These are phyloP conservation scores for Dallia pectoralis DNA, from an alignment of 2,797 vertebrate genomes.

Conservation along the genomic window DNA sequence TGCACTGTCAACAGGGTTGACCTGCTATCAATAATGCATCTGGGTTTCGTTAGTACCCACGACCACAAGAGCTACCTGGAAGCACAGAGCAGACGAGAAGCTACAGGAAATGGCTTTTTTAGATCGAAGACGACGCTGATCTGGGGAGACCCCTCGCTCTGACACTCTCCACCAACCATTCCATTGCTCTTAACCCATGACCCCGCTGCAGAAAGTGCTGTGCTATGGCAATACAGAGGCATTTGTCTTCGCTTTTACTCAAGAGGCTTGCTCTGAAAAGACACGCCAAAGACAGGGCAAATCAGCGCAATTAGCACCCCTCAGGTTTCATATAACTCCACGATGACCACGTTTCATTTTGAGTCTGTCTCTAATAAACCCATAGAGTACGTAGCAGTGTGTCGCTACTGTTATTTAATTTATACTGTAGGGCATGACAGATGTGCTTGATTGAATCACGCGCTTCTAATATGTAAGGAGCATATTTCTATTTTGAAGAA, in stretches of 20 bases:
- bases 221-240: slow-evolving; percentile 41
- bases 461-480: too few species aligned
- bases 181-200: slow-evolving; percentile 74
- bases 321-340: slow-evolving; percentile 53
- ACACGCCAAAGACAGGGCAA: slow-evolving; percentile 28
- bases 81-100: slow-evolving; percentile 42
- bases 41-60: slow-evolving; percentile 46
- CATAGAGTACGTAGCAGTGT: too few species aligned
- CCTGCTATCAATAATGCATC: slow-evolving; percentile 78
- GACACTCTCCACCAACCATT: slow-evolving; percentile 24
- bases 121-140: slow-evolving; percentile 60
- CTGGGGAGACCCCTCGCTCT: slow-evolving; percentile 46
- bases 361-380: not conserved
- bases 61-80: slow-evolving; percentile 75
- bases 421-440: too few species aligned
- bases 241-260: slow-evolving; percentile 32
- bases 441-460: too few species aligned
- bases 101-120: slow-evolving; percentile 71
- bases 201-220: slow-evolving; percentile 68
- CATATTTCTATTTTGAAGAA: not conserved
- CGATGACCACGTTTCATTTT: slow-evolving; percentile 28
- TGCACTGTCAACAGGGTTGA: slow-evolving; percentile 66
- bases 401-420: too few species aligned
- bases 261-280: slow-evolving; percentile 19
- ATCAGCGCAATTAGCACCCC: slow-evolving; percentile 31